Percentiles rank a stretch among this genome's conserved stretches.
Conservation (phyloP, 2,113 vertebrate species). For the Eurystomus gularis region DNA sequence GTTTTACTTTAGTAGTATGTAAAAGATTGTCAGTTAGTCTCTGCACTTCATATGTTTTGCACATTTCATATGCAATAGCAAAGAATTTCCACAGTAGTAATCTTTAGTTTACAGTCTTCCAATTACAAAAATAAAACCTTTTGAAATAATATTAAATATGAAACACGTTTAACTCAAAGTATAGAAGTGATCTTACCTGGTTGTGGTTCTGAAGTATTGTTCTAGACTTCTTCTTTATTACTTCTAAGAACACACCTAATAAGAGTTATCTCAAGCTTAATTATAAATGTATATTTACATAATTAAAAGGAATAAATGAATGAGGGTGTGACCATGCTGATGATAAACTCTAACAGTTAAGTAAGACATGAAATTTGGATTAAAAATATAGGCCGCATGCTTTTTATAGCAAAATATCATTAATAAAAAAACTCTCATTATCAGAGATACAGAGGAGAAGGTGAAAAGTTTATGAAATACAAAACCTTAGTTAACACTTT, state of each 20-base stretch:
- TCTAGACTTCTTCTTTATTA: background rate
- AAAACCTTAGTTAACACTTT: background rate
- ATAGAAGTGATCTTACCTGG: background rate
- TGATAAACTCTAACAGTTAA: background rate
- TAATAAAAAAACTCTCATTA: background rate
- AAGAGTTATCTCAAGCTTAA: background rate
- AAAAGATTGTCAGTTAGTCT: background rate
- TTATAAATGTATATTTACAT: background rate
- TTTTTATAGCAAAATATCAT: background rate
- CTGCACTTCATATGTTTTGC: background rate
- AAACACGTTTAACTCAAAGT: background rate
- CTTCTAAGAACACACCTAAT: background rate
- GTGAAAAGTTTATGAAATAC: background rate
- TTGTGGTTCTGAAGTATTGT: background rate
- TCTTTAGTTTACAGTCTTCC: background rate
- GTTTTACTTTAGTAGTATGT: background rate
- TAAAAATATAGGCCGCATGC: background rate
- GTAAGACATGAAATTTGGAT: background rate
- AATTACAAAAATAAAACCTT: background rate
- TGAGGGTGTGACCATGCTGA: background rate
- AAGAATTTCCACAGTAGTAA: background rate
- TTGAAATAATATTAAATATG: background rate
- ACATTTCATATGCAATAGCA: background rate
- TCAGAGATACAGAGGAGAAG: background rate
- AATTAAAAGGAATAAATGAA: background rate